Percentiles rank a stretch among this genome's conserved stretches.
These are phyloP conservation scores for Gastrophryne carolinensis DNA, from an alignment of 2,797 vertebrate genomes.

Conservation along the genomic window DNA sequence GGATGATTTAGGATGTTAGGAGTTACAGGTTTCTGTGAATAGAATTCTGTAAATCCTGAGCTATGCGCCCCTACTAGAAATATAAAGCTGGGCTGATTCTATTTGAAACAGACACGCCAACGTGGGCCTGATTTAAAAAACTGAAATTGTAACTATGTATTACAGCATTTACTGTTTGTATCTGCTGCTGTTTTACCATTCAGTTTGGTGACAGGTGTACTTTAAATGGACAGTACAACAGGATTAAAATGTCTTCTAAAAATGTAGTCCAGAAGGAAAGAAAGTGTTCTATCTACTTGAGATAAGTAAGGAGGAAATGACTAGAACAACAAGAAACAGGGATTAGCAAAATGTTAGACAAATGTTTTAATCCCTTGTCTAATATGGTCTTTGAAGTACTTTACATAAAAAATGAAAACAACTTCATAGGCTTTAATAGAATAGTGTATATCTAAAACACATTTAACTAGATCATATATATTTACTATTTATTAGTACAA, in stretches of 20 bases:
- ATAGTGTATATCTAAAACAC: background rate
- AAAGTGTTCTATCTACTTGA: conserved; percentile 32
- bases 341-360: conserved; percentile 18
- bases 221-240: conserved; percentile 13
- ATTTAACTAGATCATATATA: background rate
- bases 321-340: conserved; percentile 34
- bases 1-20: no score
- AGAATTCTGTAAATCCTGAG: no score
- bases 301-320: conserved; percentile 46
- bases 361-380: conserved; percentile 9
- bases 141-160: no score
- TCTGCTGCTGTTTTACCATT: no score
- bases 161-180: no score
- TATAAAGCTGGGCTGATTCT: no score
- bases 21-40: no score
- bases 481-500: conserved; percentile 46
- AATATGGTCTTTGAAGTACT: background rate
- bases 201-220: background rate
- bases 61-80: no score
- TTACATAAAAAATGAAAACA: background rate
- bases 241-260: conserved; percentile 4
- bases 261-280: conserved; percentile 12
- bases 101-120: no score
- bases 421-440: background rate
- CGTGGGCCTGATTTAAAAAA: no score